Evolutionary conservation across 2,113 vertebrate genomes (phyloP).

Genomic region (Eidolon helvum): DNA sequence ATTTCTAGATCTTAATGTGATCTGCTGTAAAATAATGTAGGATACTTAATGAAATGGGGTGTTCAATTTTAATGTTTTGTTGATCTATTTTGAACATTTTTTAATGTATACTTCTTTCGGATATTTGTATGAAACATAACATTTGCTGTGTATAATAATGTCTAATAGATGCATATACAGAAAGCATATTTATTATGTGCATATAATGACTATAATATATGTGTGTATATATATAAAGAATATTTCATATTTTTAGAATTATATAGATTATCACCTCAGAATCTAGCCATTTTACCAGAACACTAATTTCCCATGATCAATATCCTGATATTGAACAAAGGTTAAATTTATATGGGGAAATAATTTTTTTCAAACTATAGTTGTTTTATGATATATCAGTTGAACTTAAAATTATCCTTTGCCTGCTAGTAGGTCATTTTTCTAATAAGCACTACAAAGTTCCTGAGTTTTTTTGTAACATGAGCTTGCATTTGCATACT

Average conservation of each 20-base stretch:
- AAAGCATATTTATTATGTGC: not conserved
- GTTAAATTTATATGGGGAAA: not conserved
- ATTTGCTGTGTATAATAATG: not conserved
- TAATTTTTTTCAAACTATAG: not conserved
- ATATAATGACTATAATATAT: not conserved
- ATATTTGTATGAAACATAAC: not conserved
- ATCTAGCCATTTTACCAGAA: conserved; percentile 5
- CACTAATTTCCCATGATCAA: not conserved
- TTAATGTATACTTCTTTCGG: not conserved
- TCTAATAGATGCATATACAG: not conserved
- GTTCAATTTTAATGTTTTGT: not conserved
- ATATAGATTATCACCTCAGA: not conserved
- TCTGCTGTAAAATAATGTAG: not conserved
- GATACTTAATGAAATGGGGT: not conserved
- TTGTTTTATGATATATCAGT: not conserved
- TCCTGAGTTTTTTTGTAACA: not conserved
- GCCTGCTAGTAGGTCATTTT: not conserved
- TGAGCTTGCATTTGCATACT: not conserved
- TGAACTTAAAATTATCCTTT: not conserved
- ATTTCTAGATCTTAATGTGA: not conserved
- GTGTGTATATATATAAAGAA: not conserved
- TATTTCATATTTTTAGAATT: not conserved
- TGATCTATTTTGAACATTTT: not conserved
- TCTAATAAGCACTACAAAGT: not conserved
- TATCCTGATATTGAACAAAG: not conserved